phyloP scores from a whole-genome alignment of 2,113 vertebrate genomes.

The Axis porcinus region DNA sequence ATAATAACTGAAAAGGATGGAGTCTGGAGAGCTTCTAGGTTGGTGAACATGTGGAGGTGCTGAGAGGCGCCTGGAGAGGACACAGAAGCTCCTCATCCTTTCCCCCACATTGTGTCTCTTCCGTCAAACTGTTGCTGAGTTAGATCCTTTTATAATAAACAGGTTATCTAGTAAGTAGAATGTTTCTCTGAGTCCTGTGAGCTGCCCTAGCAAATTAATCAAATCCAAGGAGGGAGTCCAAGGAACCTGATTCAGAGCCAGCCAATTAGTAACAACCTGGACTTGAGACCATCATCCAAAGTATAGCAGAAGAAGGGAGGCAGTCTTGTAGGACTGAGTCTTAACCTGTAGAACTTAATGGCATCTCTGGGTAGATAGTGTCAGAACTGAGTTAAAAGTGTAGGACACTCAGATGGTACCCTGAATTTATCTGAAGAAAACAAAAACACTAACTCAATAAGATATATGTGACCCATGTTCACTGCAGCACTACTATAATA shows the following conservation, averaged over 20 bases:
- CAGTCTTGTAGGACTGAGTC: not conserved
- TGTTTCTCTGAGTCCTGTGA: not conserved
- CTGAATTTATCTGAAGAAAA: not conserved
- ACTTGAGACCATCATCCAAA: not conserved
- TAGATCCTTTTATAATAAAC: not conserved
- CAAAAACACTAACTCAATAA: not conserved
- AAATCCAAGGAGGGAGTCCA: not conserved
- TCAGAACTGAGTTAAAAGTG: not conserved
- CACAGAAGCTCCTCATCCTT: not conserved
- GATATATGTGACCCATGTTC: not conserved
- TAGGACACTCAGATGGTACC: not conserved
- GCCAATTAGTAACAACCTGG: not conserved
- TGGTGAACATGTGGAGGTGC: not conserved
- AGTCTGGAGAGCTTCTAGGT: not conserved
- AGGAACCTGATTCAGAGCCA: not conserved
- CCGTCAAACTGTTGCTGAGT: not conserved
- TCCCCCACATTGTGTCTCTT: not conserved
- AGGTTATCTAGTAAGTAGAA: not conserved
- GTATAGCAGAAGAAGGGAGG: not conserved
- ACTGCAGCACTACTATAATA: not conserved
- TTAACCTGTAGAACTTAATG: not conserved
- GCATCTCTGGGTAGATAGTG: not conserved
- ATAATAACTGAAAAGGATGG: not conserved
- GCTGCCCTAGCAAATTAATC: not conserved
- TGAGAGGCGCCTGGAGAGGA: not conserved